Conservation (phyloP, 2,797 vertebrate genomes). For the Coendou prehensilis region DNA sequence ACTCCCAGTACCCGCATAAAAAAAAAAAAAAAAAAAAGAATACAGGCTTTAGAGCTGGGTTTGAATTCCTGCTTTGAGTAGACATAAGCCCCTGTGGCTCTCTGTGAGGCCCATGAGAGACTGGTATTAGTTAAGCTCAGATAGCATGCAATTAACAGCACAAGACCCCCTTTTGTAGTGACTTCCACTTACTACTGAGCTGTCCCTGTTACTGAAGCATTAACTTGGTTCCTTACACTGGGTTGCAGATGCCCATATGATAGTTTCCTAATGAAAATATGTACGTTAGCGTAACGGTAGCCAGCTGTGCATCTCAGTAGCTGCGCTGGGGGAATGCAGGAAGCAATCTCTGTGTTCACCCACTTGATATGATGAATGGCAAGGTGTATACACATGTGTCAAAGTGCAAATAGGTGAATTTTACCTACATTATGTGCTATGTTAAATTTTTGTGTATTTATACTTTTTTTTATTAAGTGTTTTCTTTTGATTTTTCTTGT, state of each 20-base stretch:
- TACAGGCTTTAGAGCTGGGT: not conserved
- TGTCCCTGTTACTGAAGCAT: not conserved
- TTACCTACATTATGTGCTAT: not conserved
- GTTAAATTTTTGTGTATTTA: not conserved
- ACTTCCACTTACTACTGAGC: not conserved
- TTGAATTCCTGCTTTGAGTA: not conserved
- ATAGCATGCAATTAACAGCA: not conserved
- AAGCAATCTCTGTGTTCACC: not conserved
- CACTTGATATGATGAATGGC: not conserved
- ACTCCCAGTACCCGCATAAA: too few species aligned
- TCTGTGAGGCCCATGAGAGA: not conserved
- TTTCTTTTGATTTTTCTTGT: not conserved
- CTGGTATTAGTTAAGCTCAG: not conserved
- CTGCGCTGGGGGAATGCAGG: not conserved
- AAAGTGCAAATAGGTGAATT: not conserved
- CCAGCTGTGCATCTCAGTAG: not conserved
- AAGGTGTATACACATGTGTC: not conserved
- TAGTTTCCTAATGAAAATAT: not conserved
- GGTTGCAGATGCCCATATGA: not conserved
- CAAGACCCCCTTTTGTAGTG: not conserved
- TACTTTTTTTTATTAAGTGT: not conserved
- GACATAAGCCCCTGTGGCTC: not conserved
- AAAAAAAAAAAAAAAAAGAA: not conserved
- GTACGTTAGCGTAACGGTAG: not conserved
- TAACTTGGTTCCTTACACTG: not conserved